These are phyloP conservation scores for Agriopis marginaria DNA, from an alignment of 2,888 invertebrate genomes.

Conservation along the genomic window DNA sequence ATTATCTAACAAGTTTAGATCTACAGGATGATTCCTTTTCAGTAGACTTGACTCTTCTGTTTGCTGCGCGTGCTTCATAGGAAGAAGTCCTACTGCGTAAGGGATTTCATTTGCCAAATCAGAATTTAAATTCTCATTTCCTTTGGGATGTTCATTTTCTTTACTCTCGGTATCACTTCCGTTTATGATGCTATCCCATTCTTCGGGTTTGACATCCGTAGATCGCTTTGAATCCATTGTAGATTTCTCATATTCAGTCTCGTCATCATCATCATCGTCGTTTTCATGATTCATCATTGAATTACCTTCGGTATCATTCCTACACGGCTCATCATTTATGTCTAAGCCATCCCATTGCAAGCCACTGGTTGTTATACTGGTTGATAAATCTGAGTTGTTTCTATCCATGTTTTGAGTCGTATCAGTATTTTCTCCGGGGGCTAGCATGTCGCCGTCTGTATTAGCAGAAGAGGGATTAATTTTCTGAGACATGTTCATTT, in stretches of 20 bases:
- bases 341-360: conserved; percentile 63
- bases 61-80: conserved; percentile 67
- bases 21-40: conserved; percentile 66
- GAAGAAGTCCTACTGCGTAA: conserved; percentile 78
- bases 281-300: conserved; percentile 42
- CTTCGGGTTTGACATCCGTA: conserved; percentile 53
- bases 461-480: conserved; percentile 47
- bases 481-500: conserved; percentile 63
- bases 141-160: conserved; percentile 57
- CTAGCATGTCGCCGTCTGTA: conserved; percentile 42
- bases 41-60: conserved; percentile 61
- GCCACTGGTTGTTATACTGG: conserved; percentile 45
- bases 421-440: conserved; percentile 48
- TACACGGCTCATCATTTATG: conserved; percentile 41
- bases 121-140: conserved; percentile 49
- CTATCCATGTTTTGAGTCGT: conserved; percentile 34
- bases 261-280: conserved; percentile 46
- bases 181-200: conserved; percentile 58
- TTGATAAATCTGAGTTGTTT: conserved; percentile 46
- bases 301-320: conserved; percentile 39
- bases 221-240: conserved; percentile 65
- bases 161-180: conserved; percentile 55
- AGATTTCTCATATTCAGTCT: conserved; percentile 52
- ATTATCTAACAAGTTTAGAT: conserved; percentile 62
- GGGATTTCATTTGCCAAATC: conserved; percentile 73